phyloP scores from a whole-genome alignment of 2,888 invertebrate species.

The Tachina grossa region DNA sequence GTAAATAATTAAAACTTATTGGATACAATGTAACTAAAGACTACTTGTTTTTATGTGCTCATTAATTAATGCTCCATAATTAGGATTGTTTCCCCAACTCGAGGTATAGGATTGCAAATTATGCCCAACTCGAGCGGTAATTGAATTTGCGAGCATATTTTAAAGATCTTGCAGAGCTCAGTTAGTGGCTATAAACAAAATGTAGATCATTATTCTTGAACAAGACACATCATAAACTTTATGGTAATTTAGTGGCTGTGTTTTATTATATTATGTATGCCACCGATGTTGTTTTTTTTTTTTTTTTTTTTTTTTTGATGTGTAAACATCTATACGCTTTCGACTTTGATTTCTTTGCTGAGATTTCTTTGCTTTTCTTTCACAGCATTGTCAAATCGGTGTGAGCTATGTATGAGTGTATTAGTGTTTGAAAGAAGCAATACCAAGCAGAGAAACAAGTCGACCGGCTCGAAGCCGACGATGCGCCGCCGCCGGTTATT shows the following conservation, averaged over 20 bases:
- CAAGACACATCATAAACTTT: conserved; percentile 24
- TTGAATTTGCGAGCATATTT: background rate
- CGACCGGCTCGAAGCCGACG: too few species aligned
- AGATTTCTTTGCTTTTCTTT: too few species aligned
- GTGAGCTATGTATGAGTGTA: too few species aligned
- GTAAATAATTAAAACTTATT: conserved; percentile 54
- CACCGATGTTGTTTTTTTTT: too few species aligned
- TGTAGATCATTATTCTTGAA: conserved; percentile 6
- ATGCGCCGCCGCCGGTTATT: too few species aligned
- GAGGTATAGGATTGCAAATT: conserved; percentile 5
- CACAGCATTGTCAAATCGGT: too few species aligned
- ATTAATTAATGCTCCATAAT: conserved; percentile 47
- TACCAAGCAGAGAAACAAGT: too few species aligned
- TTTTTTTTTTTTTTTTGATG: too few species aligned
- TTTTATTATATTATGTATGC: background rate
- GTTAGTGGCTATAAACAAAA: background rate
- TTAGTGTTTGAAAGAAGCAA: too few species aligned
- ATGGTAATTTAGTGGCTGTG: conserved; percentile 5
- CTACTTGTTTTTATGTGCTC: conserved; percentile 8
- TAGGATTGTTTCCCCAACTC: conserved; percentile 7
- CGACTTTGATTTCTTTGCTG: too few species aligned
- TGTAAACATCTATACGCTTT: too few species aligned
- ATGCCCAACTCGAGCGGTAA: background rate
- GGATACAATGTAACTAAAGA: conserved; percentile 38
- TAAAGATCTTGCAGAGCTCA: background rate